phyloP scores from a whole-genome alignment of 2,888 invertebrate species.

The Orchesellides sinensis region DNA sequence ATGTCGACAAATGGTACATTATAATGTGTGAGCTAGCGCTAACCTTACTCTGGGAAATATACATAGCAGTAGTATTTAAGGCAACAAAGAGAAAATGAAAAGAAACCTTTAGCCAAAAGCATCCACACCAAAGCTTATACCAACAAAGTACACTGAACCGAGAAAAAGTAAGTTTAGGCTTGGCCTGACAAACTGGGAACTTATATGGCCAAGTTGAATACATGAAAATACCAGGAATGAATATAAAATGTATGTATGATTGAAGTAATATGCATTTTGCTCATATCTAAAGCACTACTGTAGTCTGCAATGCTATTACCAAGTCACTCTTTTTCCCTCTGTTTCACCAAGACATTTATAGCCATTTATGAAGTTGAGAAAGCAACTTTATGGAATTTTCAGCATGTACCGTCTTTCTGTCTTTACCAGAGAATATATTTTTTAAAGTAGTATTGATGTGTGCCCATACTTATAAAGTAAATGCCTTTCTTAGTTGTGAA shows the following conservation, averaged over 20 bases:
- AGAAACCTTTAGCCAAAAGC: conserved; percentile 46
- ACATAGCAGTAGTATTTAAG: not conserved
- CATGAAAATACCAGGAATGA: not conserved
- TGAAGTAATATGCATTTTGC: not conserved
- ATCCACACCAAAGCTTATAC: too few relatives aligned
- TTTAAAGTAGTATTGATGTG: too few relatives aligned
- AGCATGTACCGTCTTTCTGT: too few relatives aligned
- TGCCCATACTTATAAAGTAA: too few relatives aligned
- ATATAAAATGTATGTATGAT: not conserved
- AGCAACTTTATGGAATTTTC: conserved; percentile 6
- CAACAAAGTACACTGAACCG: conserved; percentile 63
- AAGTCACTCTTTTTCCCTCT: conserved; percentile 49
- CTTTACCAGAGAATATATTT: too few relatives aligned
- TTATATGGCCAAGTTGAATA: not conserved
- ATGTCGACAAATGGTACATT: conserved; percentile 42
- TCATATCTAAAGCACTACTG: conserved; percentile 24
- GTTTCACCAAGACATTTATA: conserved; percentile 52
- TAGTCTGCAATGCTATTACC: conserved; percentile 43
- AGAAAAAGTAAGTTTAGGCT: conserved; percentile 45
- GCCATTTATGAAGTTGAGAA: conserved; percentile 46
- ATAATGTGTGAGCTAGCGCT: conserved; percentile 4
- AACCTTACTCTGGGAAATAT: not conserved
- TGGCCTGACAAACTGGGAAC: too few relatives aligned
- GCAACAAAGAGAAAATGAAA: conserved; percentile 35
- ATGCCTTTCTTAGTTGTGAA: too few relatives aligned